Conservation (phyloP, 37 sponge, comb jelly and placozoan genomes). For the Spongia lamella region DNA sequence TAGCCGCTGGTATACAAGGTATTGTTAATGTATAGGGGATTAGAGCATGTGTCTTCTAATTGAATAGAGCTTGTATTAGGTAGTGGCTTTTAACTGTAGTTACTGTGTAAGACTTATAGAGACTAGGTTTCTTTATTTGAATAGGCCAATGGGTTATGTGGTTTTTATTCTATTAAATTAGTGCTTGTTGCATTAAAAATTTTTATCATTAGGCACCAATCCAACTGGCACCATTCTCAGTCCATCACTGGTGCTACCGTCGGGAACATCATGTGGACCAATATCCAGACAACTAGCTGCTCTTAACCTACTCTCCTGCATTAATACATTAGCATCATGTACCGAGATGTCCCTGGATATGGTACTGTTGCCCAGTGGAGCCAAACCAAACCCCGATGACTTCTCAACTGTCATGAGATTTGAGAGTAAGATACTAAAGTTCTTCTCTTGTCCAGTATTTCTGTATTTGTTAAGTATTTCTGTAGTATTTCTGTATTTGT, state of each 20-base stretch:
- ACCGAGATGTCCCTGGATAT: conserved; percentile 3
- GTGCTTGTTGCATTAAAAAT: not conserved
- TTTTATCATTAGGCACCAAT: conserved; percentile 31
- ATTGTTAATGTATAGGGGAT: not conserved
- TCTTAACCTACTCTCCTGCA: conserved; percentile 82
- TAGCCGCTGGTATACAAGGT: conserved; percentile 68
- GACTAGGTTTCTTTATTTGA: too few relatives aligned
- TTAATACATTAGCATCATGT: conserved; percentile 53
- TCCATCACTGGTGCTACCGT: conserved; percentile 79
- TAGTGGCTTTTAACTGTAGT: too few relatives aligned
- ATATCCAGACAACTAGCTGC: conserved; percentile 67
- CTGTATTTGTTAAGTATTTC: too few relatives aligned
- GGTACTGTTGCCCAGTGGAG: conserved; percentile 6
- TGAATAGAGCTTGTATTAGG: not conserved
- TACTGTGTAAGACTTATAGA: too few relatives aligned
- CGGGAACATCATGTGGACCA: conserved; percentile 40
- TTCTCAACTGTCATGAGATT: conserved; percentile 20
- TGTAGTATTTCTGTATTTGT: conserved; percentile 1
- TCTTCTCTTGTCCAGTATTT: not conserved
- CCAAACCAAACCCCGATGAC: conserved; percentile 23
- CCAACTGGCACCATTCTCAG: conserved; percentile 77
- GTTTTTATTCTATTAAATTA: not conserved
- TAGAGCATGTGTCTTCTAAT: too few relatives aligned
- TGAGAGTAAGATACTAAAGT: conserved; percentile 1
- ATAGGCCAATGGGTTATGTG: too few relatives aligned